Percentiles rank a stretch among this genome's conserved stretches.
Evolutionary conservation across 1,140 invertebrate genomes (phyloP).

Genomic region (Aphaenogaster rudis): DNA sequence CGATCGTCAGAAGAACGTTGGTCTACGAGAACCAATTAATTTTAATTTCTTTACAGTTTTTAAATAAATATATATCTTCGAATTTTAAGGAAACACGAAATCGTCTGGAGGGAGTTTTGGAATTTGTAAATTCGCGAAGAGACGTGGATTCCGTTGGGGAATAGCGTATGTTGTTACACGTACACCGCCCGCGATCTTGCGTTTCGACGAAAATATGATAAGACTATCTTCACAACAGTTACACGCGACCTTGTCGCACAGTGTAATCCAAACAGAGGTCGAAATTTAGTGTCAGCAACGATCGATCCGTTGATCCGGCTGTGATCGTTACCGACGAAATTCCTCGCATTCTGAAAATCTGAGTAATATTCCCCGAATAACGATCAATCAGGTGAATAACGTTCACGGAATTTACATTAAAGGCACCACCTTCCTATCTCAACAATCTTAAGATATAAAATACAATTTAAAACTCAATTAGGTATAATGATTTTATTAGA

Average conservation of each 20-base stretch:
- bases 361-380: conserved; percentile 7
- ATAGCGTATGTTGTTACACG: not conserved
- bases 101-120: not conserved
- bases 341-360: conserved; percentile 4
- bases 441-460: not conserved
- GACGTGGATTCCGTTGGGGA: not conserved
- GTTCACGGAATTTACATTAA: not conserved
- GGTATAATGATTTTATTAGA: not conserved
- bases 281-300: conserved; percentile 16
- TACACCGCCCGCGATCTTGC: not conserved
- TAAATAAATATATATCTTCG: not conserved
- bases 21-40: not conserved
- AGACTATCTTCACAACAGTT: conserved; percentile 55
- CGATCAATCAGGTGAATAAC: not conserved
- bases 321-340: not conserved
- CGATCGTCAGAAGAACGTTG: not conserved
- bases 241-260: conserved; percentile 16
- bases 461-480: not conserved
- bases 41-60: not conserved
- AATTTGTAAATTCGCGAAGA: not conserved
- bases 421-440: not conserved
- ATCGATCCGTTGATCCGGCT: not conserved
- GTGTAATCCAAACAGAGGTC: conserved; percentile 52
- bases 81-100: not conserved
- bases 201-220: conserved; percentile 48